Evolutionary conservation across 1,140 invertebrate species (phyloP), one percentile per base, ranked within the genome.

Genomic region (Carposina sasakii): DNA sequence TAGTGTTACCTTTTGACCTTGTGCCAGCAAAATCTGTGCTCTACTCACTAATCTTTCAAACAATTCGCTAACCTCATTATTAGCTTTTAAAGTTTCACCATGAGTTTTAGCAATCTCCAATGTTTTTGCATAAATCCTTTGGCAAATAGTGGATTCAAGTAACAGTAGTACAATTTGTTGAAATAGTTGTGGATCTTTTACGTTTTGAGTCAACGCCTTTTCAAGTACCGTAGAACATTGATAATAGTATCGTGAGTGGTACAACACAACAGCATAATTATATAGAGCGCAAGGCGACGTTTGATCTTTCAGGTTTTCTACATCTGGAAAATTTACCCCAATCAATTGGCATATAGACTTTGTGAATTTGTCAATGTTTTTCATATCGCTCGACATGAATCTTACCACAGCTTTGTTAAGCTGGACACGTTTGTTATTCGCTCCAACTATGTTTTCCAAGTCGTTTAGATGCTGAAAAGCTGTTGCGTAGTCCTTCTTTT

Each of bases 261-360:
- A 96, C 2, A 94, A 86, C 8, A 96, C 65, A 1, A 97, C 89
- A 1, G 94, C 93, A 66, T 95, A 92, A 74, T 96, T 96, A 70
- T 93, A 97, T 37, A 90, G 87, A 15, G 89, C 78, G 63, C 92
- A 83, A 0, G 86, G 71, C 2, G 61, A 57, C 20, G 43, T 67
- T 3, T 88, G 73, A 36, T 90, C 76, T 44, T 88, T 74, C 15
- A 69, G 59, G n/a, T n/a, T n/a, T 20, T 84, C 77, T n/a, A 82
- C 69, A 23, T 78, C 74, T 15, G 72, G 76, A 56, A 76, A 84
- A 67, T 86, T 85, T 70, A 90, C 79, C 41, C 88, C 85, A 63
- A 89, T 88, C 45, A 94, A 81, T 45, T 88, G 83, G 49, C 87
- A 84, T 13, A 95, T 76, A 42, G 86, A 87, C 67, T 91, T 92